phyloP scores from a whole-genome alignment of 2,888 invertebrate genomes.

The Plebejus argus region DNA sequence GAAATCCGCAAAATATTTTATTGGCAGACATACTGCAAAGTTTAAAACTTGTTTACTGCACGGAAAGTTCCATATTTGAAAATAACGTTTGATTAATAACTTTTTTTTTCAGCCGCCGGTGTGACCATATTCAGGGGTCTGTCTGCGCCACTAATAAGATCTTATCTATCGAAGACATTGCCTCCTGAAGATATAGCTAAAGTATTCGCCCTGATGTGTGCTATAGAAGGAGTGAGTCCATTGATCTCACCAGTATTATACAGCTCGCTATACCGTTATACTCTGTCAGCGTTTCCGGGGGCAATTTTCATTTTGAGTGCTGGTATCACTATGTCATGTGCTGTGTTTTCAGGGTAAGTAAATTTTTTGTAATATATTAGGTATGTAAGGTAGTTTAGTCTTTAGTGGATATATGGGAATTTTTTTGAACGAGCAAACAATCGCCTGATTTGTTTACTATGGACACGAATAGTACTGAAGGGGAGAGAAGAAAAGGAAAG shows the following conservation, averaged over 20 bases:
- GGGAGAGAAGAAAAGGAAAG: no score
- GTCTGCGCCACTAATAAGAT: constrained; percentile 80
- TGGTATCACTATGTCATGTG: constrained; percentile 65
- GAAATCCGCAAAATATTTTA: no score
- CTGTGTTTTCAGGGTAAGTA: constrained; percentile 77
- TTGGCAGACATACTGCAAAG: no score
- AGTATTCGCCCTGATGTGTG: constrained; percentile 85
- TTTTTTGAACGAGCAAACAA: no score
- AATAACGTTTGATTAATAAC: no score
- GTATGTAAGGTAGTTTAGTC: no score
- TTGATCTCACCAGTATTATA: constrained; percentile 83
- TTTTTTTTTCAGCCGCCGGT: constrained; percentile 60
- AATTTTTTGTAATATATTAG: not conserved
- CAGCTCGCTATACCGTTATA: constrained; percentile 82
- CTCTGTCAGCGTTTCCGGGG: constrained; percentile 80
- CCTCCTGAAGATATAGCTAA: constrained; percentile 83
- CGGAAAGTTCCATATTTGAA: no score
- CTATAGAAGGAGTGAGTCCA: constrained; percentile 83
- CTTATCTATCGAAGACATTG: constrained; percentile 82
- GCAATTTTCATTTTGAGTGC: constrained; percentile 81
- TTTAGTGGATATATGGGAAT: no score
- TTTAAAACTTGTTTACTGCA: no score
- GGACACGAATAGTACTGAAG: no score
- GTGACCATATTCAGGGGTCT: constrained; percentile 76
- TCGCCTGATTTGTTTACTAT: no score